Conservation (phyloP, 92 coral and sea anemone species). For the Heliopora coerulea region DNA sequence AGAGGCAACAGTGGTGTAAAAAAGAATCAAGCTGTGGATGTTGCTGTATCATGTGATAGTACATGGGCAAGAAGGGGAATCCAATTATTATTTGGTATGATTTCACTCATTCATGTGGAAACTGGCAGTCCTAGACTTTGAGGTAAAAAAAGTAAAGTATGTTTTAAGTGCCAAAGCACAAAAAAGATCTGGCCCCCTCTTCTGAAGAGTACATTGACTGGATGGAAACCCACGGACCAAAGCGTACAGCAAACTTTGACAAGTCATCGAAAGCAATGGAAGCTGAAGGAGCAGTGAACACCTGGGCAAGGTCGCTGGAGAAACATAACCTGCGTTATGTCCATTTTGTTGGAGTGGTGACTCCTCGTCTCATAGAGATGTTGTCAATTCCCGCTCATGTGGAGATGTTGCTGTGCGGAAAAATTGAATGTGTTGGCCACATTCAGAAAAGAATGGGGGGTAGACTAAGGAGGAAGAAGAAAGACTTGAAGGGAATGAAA, state of each 20-base stretch:
- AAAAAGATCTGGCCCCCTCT: conserved; percentile 1
- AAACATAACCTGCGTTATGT: no score
- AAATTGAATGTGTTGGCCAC: no score
- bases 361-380: no score
- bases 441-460: no score
- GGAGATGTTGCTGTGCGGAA: no score
- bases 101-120: conserved; percentile 24
- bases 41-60: conserved; percentile 32
- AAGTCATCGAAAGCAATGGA: conserved; percentile 49
- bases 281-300: conserved; percentile 20
- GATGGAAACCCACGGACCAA: conserved; percentile 22
- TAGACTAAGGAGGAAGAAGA: no score
- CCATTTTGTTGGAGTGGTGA: no score
- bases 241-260: conserved; percentile 17
- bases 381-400: no score
- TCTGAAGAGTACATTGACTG: conserved; percentile 40
- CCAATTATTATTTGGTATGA: conserved; percentile 26
- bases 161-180: conserved; percentile 34
- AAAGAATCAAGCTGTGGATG: conserved; percentile 25
- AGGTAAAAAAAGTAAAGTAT: conserved; percentile 29
- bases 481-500: no score
- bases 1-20: no score
- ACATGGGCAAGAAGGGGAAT: conserved; percentile 44
- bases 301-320: no score
- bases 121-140: conserved; percentile 38